Conservation (phyloP, 2,888 invertebrate species). For the Teleogryllus oceanicus region DNA sequence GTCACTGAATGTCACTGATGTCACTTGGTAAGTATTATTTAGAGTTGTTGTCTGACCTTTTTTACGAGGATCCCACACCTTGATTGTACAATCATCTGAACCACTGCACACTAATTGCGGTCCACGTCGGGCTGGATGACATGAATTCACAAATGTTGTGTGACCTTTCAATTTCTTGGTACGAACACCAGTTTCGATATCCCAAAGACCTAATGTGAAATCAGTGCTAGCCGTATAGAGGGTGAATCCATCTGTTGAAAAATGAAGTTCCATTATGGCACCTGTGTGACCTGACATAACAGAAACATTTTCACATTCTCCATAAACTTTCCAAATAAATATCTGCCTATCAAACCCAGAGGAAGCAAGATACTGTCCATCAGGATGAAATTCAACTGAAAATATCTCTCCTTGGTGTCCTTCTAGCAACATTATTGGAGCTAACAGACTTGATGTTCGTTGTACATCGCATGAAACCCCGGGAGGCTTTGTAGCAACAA, state of each 20-base stretch:
- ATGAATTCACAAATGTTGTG: conserved; percentile 57
- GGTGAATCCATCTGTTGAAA: conserved; percentile 77
- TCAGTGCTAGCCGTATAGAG: conserved; percentile 92
- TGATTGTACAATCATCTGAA: conserved; percentile 90
- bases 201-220: conserved; percentile 94
- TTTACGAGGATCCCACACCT: conserved; percentile 90
- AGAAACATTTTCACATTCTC: conserved; percentile 95
- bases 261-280: conserved; percentile 89
- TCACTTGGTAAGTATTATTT: conserved; percentile 72
- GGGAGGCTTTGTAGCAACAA: conserved; percentile 54
- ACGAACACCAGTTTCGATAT: conserved; percentile 80
- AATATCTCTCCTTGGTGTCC: conserved; percentile 98
- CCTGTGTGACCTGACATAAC: conserved; percentile 93
- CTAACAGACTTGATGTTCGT: conserved; percentile 81
- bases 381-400: conserved; percentile 89
- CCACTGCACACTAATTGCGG: conserved; percentile 88
- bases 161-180: conserved; percentile 82
- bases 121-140: conserved; percentile 72
- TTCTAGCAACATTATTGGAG: conserved; percentile 93
- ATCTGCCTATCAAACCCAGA: conserved; percentile 94
- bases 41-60: conserved; percentile 68
- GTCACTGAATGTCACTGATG: conserved; percentile 89
- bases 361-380: conserved; percentile 90
- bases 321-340: conserved; percentile 95
- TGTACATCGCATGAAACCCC: conserved; percentile 65